Evolutionary conservation across 2,888 invertebrate genomes (phyloP).

Genomic region (Dilophus febrilis): DNA sequence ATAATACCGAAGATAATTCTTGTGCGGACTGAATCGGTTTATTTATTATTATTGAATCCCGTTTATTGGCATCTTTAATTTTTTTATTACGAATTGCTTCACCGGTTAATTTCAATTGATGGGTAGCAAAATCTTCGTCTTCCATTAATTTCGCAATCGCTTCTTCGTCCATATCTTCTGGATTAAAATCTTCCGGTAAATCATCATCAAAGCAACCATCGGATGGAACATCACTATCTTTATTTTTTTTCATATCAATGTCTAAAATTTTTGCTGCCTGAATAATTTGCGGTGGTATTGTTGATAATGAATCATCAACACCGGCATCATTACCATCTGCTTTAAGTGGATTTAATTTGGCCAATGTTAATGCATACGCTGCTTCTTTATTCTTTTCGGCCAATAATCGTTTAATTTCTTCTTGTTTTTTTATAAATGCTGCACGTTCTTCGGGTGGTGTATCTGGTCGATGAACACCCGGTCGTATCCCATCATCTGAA

Average conservation of each 20-base stretch:
- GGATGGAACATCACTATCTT: constrained; percentile 18
- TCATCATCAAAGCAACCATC: constrained; percentile 20
- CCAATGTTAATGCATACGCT: constrained; percentile 24
- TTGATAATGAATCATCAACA: constrained; percentile 22
- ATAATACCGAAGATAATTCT: background rate
- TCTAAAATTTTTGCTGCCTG: constrained; percentile 29
- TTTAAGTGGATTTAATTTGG: constrained; percentile 7
- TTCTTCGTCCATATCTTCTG: constrained; percentile 33
- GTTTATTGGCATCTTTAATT: constrained; percentile 36
- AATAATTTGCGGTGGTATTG: constrained; percentile 27
- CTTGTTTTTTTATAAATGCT: constrained; percentile 27
- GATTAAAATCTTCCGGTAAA: constrained; percentile 29
- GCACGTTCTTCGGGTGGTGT: constrained; percentile 31
- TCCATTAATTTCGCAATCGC: constrained; percentile 40
- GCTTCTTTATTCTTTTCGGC: constrained; percentile 30
- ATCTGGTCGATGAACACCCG: constrained; percentile 29
- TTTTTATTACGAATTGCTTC: constrained; percentile 33
- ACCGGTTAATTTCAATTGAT: constrained; percentile 31
- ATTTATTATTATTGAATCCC: constrained; percentile 34
- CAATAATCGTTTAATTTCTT: constrained; percentile 30
- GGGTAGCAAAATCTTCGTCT: constrained; percentile 40
- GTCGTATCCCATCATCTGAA: constrained; percentile 29
- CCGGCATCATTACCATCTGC: background rate
- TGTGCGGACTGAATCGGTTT: constrained; percentile 28
- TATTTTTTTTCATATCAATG: constrained; percentile 27